phyloP scores from a whole-genome alignment of 1,140 invertebrate species.

The Rhizoglyphus robini region DNA sequence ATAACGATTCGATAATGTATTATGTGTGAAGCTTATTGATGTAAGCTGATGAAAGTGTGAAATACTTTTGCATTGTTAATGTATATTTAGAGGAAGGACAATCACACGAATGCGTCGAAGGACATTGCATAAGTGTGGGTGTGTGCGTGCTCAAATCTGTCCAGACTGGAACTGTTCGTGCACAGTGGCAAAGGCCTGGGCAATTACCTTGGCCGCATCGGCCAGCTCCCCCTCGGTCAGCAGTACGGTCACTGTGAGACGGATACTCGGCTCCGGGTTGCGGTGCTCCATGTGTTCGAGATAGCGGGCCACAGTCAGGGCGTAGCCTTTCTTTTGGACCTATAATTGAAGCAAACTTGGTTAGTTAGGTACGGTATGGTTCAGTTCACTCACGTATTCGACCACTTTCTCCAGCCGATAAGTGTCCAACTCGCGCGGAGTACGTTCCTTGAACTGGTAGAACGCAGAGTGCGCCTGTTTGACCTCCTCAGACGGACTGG shows the following conservation, averaged over 20 bases:
- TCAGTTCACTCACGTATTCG: no score
- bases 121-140: no score
- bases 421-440: constrained; percentile 34
- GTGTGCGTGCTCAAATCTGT: no score
- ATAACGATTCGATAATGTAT: no score
- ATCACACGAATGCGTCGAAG: neutral
- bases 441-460: constrained; percentile 28
- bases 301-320: constrained; percentile 44
- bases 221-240: constrained; percentile 24
- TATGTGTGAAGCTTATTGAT: no score
- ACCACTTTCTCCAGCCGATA: constrained; percentile 48
- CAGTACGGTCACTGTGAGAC: constrained; percentile 27
- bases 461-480: neutral
- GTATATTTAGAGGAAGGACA: no score
- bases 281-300: constrained; percentile 45
- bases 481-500: neutral
- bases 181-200: neutral
- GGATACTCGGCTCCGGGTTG: constrained; percentile 42
- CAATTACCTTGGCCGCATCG: neutral
- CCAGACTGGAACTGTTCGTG: no score
- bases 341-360: no score
- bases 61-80: no score
- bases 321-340: constrained; percentile 41
- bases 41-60: no score
- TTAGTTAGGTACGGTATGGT: no score